Conservation (phyloP, 2,888 invertebrate genomes). For the Lapara coniferarum region DNA sequence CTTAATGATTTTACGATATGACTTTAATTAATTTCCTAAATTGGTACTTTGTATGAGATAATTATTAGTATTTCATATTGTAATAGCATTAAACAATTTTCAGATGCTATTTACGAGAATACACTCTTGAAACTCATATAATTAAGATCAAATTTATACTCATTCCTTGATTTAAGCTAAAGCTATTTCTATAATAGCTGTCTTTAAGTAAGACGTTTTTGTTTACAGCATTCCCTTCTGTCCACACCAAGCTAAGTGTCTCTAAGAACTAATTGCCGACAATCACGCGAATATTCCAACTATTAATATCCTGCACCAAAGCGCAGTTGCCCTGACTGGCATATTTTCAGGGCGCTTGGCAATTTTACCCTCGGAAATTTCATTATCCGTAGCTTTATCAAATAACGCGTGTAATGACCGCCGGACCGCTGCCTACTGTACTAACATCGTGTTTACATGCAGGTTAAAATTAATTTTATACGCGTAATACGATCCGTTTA, state of each 20-base stretch:
- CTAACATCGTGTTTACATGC: constrained; percentile 25
- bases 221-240: too few relatives aligned
- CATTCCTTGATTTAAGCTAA: too few relatives aligned
- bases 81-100: too few relatives aligned
- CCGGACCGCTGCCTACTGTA: constrained; percentile 32
- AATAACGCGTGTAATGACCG: constrained; percentile 67
- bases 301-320: neutral
- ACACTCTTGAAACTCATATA: too few relatives aligned
- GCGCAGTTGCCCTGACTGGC: neutral
- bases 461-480: neutral
- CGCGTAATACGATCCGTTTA: neutral
- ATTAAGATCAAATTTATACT: too few relatives aligned
- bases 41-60: too few relatives aligned
- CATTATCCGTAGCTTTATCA: constrained; percentile 72
- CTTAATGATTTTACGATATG: neutral
- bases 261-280: neutral
- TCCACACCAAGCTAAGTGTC: too few relatives aligned
- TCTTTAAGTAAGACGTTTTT: too few relatives aligned
- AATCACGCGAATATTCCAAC: neutral
- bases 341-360: constrained; percentile 30
- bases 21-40: neutral
- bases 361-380: constrained; percentile 57
- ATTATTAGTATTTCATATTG: too few relatives aligned
- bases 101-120: too few relatives aligned
- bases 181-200: too few relatives aligned